Evolutionary conservation across 2,797 vertebrate species (phyloP), one percentile per base, ranked within the genome.

Genomic region (Hyperoplus immaculatus): DNA sequence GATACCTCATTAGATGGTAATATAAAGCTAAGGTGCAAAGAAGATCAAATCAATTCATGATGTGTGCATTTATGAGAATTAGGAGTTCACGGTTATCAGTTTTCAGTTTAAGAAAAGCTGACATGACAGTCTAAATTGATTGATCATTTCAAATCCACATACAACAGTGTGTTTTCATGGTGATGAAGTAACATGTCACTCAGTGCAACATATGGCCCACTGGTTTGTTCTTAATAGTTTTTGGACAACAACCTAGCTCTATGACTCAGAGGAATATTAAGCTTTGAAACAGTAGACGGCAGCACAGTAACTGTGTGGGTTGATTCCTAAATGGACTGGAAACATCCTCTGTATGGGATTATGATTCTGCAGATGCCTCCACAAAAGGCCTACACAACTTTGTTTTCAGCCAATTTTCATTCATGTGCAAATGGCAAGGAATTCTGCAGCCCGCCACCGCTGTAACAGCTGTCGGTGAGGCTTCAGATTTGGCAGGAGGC

Each of bases 401-500:
- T 79, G 63, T 87, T 79, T 77, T 81, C 73, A 71, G 85, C 75
- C 75, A 72, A 83, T 84, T 82, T 64, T 1, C 16, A 79, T 88
- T 83, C 66, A 75, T 75, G 67, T 74, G 71, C 15, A 8, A 51
- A 64, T 53, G 69, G 87, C 84, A 83, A 72, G 38, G 61, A 88
- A 87, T 78, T 63, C 74, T 81, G 76, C 90, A 72, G 76, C 81
- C 46, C 8, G 68, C 79, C 41, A 46, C 51, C 10, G 55, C 73
- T 0, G 50, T 46, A 16, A 42, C 86, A 82, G 85, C 88, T 87
- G 87, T 65, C 9, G 64, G 49, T 12, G 59, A 77, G 45, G 80
- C 82, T 75, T 66, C 62, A 5, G 82, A 55, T 87, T 14, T 74
- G 82, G 79, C 81, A 81, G 84, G 78, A 82, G 88, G 87, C 77